Evolutionary conservation across 2,888 invertebrate genomes (phyloP).

Genomic region (Leptarthrus brevirostris): DNA sequence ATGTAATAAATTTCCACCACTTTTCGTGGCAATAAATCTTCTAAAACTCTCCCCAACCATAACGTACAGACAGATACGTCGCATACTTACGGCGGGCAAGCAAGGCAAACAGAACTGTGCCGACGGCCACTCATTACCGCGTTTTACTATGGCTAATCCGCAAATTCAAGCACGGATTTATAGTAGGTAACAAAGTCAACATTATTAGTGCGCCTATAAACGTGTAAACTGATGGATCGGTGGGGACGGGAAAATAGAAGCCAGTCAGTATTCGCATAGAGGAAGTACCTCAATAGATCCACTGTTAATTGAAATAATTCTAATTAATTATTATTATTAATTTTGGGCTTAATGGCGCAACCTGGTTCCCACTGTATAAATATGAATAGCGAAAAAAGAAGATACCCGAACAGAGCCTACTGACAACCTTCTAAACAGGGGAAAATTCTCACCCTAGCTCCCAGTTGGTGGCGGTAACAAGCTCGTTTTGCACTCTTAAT

Average conservation of each 20-base stretch:
- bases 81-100: not conserved
- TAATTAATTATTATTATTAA: conserved; percentile 47
- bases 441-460: not conserved
- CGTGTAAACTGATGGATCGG: not conserved
- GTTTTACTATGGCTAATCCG: conserved; percentile 41
- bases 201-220: conserved; percentile 35
- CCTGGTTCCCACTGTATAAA: conserved; percentile 26
- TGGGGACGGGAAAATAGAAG: not conserved
- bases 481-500: not conserved
- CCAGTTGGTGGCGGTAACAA: not conserved
- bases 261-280: not conserved
- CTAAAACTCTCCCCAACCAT: conserved; percentile 31
- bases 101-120: conserved; percentile 21
- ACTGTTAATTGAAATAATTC: conserved; percentile 46
- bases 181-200: conserved; percentile 32
- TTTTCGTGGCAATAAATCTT: conserved; percentile 23
- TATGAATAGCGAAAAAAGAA: not conserved
- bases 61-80: conserved; percentile 3
- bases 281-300: not conserved
- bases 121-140: conserved; percentile 33
- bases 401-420: not conserved
- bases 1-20: conserved; percentile 22
- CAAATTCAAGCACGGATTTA: conserved; percentile 43
- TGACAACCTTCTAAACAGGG: not conserved
- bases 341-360: conserved; percentile 26